Conservation (phyloP, 1,140 invertebrate genomes). For the Brachionus calyciflorus region DNA sequence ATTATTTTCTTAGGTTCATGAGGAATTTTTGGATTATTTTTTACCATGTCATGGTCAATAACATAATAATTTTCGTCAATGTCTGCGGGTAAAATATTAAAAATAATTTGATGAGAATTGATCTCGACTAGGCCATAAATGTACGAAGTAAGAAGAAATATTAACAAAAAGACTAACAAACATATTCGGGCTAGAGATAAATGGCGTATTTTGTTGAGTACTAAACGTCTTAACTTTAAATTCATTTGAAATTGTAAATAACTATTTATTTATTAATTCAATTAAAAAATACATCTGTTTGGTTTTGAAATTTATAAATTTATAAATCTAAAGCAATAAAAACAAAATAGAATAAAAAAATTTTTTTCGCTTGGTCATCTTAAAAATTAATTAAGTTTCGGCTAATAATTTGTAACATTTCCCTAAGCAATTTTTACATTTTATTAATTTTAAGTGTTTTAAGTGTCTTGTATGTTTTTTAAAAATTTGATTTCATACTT, state of each 20-base stretch:
- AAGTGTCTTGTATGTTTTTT: too few relatives aligned
- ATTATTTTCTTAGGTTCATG: neutral
- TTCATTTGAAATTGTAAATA: conserved; percentile 30
- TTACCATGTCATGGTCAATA: neutral
- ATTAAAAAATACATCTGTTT: too few relatives aligned
- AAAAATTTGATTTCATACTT: too few relatives aligned
- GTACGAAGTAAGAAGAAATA: neutral
- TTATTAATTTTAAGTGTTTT: too few relatives aligned
- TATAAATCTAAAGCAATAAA: too few relatives aligned
- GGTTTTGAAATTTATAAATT: too few relatives aligned
- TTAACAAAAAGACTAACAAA: neutral
- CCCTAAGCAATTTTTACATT: too few relatives aligned
- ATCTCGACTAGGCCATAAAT: conserved; percentile 25
- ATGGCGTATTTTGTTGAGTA: conserved; percentile 1
- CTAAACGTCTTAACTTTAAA: neutral
- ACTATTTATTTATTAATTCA: too few relatives aligned
- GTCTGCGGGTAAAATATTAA: conserved; percentile 12
- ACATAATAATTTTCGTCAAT: neutral
- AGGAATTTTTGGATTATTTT: neutral
- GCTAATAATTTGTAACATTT: too few relatives aligned
- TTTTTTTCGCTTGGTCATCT: too few relatives aligned
- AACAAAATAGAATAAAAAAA: too few relatives aligned
- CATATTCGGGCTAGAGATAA: neutral
- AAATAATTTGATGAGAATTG: conserved; percentile 12
- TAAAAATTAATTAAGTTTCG: too few relatives aligned